These are phyloP conservation scores for Mythimna pallens DNA, from an alignment of 2,888 invertebrate genomes.

Conservation along the genomic window DNA sequence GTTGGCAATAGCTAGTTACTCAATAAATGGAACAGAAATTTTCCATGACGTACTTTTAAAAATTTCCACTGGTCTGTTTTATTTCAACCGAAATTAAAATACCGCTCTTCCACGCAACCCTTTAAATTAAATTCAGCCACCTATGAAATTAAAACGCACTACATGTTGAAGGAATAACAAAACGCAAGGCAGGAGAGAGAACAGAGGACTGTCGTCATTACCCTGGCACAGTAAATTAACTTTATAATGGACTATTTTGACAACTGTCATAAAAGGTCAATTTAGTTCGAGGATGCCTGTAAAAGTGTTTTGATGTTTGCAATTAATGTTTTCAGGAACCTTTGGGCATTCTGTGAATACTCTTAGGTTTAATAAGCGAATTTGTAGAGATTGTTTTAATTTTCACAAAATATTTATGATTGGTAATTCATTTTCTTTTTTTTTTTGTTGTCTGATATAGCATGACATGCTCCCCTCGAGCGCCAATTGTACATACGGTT, in stretches of 20 bases:
- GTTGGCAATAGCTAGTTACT: not conserved
- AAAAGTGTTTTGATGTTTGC: conserved; percentile 52
- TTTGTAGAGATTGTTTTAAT: conserved; percentile 8
- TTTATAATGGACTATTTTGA: conserved; percentile 57
- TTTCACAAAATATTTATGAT: too few species aligned
- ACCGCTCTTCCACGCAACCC: conserved; percentile 17
- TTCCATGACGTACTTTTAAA: not conserved
- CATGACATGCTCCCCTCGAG: too few species aligned
- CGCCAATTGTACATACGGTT: too few species aligned
- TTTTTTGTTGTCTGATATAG: too few species aligned
- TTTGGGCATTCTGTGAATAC: conserved; percentile 22
- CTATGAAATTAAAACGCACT: conserved; percentile 58
- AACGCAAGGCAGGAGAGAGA: conserved; percentile 25
- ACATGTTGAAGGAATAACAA: conserved; percentile 24
- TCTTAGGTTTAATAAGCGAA: conserved; percentile 1
- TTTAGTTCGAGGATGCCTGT: conserved; percentile 27
- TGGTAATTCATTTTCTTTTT: too few species aligned
- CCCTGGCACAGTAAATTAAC: conserved; percentile 51
- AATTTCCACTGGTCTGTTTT: not conserved
- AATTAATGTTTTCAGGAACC: conserved; percentile 48
- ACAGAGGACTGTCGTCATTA: conserved; percentile 37
- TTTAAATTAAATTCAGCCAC: conserved; percentile 50
- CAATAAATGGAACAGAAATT: not conserved
- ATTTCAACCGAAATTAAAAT: conserved; percentile 32
- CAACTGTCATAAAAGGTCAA: conserved; percentile 56